These are phyloP conservation scores for Corythornis madagascariensis DNA, from an alignment of 2,113 vertebrate species.

Conservation along the genomic window DNA sequence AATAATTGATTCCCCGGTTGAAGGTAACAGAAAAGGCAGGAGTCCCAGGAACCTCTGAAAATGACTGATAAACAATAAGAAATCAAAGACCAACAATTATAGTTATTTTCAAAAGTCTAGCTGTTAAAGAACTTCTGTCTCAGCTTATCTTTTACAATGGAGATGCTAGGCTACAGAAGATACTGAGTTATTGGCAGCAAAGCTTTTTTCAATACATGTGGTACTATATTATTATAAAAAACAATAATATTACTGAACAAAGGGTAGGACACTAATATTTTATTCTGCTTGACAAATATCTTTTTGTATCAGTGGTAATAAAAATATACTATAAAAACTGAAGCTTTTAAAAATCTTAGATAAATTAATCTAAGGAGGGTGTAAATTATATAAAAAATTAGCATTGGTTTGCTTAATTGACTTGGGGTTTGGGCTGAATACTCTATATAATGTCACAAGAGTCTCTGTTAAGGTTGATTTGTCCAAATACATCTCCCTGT, in stretches of 20 bases:
- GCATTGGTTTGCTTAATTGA: neutral
- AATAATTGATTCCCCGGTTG: neutral
- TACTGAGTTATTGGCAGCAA: neutral
- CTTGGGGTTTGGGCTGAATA: constrained; percentile 9
- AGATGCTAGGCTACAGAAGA: neutral
- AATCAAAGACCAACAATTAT: neutral
- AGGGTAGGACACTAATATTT: neutral
- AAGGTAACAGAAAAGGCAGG: neutral
- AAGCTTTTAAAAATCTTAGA: constrained; percentile 11
- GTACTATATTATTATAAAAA: neutral
- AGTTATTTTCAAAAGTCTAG: neutral
- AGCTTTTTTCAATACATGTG: neutral
- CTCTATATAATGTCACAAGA: neutral
- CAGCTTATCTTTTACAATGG: neutral
- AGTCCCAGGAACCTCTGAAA: neutral
- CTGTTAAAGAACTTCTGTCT: neutral
- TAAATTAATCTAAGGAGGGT: neutral
- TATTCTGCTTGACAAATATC: neutral
- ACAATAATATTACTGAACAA: neutral
- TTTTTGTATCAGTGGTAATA: neutral
- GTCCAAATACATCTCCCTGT: neutral
- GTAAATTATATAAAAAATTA: neutral
- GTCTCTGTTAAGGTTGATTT: constrained; percentile 17
- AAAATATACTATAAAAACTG: neutral
- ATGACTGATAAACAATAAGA: neutral